Evolutionary conservation across 2,113 vertebrate species (phyloP).

Genomic region (Lichenostomus cassidix): DNA sequence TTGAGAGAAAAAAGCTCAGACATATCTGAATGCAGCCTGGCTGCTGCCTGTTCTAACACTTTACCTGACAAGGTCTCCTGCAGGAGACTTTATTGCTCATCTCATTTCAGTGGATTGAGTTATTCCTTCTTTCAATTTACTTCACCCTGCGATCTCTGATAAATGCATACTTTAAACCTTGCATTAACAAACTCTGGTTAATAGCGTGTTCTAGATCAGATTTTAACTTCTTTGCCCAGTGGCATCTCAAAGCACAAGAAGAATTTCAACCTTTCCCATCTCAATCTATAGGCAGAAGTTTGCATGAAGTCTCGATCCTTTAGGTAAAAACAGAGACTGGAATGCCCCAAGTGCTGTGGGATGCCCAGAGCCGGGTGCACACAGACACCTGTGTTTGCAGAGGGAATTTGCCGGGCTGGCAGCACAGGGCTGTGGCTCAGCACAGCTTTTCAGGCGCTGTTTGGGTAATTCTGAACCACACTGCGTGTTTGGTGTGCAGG

Average conservation of each 20-base stretch:
- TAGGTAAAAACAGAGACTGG: rapidly evolving
- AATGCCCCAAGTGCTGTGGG: rapidly evolving
- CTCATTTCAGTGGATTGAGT: background rate
- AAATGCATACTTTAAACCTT: background rate
- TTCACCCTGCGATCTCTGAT: background rate
- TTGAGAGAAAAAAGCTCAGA: background rate
- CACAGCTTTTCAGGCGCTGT: rapidly evolving
- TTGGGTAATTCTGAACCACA: rapidly evolving
- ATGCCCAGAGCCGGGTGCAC: rapidly evolving
- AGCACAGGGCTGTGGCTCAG: rapidly evolving
- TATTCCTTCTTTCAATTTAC: background rate
- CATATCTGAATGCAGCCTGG: rapidly evolving
- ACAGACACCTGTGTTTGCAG: rapidly evolving
- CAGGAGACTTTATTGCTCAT: background rate
- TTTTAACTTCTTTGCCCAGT: too few species aligned
- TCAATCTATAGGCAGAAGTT: rapidly evolving
- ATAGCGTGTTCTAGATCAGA: rapidly evolving
- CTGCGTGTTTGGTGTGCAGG: rapidly evolving
- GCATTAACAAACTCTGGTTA: background rate
- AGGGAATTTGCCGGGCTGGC: rapidly evolving
- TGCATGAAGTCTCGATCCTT: rapidly evolving
- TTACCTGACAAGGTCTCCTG: background rate
- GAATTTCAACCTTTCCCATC: background rate
- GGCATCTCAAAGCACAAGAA: background rate
- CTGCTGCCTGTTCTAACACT: too few species aligned